Evolutionary conservation across 2,113 vertebrate genomes (phyloP), one percentile per base, ranked within the genome.

Genomic region (Gadus chalcogrammus): DNA sequence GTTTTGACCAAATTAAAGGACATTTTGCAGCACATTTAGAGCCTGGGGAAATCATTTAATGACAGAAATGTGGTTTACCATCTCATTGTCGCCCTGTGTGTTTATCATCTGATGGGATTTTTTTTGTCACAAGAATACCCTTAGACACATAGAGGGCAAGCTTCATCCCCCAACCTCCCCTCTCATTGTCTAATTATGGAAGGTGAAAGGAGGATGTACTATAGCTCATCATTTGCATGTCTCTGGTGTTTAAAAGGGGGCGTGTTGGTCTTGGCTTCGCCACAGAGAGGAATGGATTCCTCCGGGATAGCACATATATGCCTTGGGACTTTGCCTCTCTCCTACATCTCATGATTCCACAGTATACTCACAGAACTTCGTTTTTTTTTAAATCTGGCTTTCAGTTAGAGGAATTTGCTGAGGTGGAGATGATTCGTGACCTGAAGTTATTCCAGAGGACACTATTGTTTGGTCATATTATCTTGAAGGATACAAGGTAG

Each of bases 161-260:
- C 42, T 48, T 48, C 42, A 48, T 2, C 42, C 42, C 42, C 42
- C 69, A 38, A 77, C 83, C 80, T 84, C 79, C 72, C 82, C 83
- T 79, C 83, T 73, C 16, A 77, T 75, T 78, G 65, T 82, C 80
- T 81, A 72, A 76, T 81, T 71, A 76, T 77, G 79, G 84, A 78
- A 61, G 79, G 78, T 80, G 70, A 70, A 73, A 72, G 75, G 75
- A 73, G 79, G 88, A 13, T 87, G 89, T 73, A 71, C 73, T 59
- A 69, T 60, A 61, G 24, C 72, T 60, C 60, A 74, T 77, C 75
- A 89, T 90, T 90, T 90, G 89, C 88, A 89, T 88, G 77, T 67
- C 80, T 74, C 63, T 12, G 24, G 76, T 76, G 70, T 84, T 86
- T 88, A 88, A 88, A 89, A 84, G 80, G 73, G 75, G 80, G 67